Evolutionary conservation across 1,140 invertebrate species (phyloP).

Genomic region (Hylaeus volcanicus): DNA sequence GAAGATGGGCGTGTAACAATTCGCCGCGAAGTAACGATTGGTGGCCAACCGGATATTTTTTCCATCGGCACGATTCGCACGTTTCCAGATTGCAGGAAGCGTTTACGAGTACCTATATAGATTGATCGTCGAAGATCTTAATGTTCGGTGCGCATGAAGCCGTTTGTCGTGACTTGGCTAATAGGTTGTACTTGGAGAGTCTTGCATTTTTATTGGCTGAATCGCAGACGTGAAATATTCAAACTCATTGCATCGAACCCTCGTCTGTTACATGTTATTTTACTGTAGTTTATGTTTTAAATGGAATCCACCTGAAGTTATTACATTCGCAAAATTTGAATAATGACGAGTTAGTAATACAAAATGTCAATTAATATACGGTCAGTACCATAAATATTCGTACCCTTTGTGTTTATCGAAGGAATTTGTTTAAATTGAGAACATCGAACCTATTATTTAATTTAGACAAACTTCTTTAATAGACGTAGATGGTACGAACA

Average conservation of each 20-base stretch:
- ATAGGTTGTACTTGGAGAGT: conserved; percentile 35
- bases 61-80: conserved; percentile 28
- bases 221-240: conserved; percentile 24
- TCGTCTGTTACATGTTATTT: no score
- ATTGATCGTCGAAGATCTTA: conserved; percentile 43
- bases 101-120: conserved; percentile 46
- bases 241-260: background rate
- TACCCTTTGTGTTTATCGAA: no score
- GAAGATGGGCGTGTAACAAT: conserved; percentile 16
- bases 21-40: conserved; percentile 16
- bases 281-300: no score
- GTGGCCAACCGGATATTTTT: conserved; percentile 34
- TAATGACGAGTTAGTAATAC: no score
- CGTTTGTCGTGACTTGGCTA: conserved; percentile 38
- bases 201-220: conserved; percentile 20
- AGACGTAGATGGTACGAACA: no score
- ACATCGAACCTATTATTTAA: no score
- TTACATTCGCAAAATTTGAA: no score
- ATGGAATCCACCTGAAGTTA: no score
- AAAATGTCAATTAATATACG: no score
- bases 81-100: conserved; percentile 39
- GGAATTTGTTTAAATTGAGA: no score
- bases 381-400: no score
- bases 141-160: conserved; percentile 40
- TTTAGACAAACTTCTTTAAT: no score